Evolutionary conservation across 2,888 invertebrate species (phyloP).

Genomic region (Lepidochrysops patricia): DNA sequence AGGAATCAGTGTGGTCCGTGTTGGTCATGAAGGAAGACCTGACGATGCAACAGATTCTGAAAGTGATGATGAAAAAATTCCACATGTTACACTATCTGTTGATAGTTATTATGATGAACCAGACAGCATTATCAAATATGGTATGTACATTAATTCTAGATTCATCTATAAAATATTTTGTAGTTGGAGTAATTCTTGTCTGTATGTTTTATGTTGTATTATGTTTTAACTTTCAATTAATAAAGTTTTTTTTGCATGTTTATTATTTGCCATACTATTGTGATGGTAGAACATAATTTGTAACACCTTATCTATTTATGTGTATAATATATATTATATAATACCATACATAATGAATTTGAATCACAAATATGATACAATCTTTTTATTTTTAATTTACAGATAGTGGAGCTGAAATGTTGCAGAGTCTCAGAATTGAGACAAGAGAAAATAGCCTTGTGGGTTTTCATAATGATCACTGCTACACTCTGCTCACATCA

Average conservation of each 20-base stretch:
- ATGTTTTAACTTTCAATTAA: no score
- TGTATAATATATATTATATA: no score
- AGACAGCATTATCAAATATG: constrained; percentile 69
- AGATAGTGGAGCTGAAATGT: constrained; percentile 70
- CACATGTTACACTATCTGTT: constrained; percentile 77
- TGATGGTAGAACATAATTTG: no score
- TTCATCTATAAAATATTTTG: no score
- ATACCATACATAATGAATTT: no score
- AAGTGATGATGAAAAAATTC: constrained; percentile 74
- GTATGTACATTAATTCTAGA: constrained; percentile 43
- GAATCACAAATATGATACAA: no score
- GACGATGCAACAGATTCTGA: constrained; percentile 75
- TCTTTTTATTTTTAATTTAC: constrained; percentile 25
- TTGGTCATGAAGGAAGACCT: constrained; percentile 68
- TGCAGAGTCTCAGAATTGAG: constrained; percentile 64
- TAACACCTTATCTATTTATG: no score
- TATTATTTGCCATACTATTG: no score
- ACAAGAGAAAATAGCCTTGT: constrained; percentile 71
- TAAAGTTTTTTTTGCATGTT: no score
- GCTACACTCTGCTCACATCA: constrained; percentile 83
- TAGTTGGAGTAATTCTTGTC: no score
- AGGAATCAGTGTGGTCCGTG: constrained; percentile 76
- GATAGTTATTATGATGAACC: constrained; percentile 78
- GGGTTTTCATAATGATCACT: constrained; percentile 85
- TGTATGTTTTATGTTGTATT: no score